Evolutionary conservation across 1,140 invertebrate species (phyloP), one percentile per base, ranked within the genome.

Genomic region (Lordiphosa stackelbergi): DNA sequence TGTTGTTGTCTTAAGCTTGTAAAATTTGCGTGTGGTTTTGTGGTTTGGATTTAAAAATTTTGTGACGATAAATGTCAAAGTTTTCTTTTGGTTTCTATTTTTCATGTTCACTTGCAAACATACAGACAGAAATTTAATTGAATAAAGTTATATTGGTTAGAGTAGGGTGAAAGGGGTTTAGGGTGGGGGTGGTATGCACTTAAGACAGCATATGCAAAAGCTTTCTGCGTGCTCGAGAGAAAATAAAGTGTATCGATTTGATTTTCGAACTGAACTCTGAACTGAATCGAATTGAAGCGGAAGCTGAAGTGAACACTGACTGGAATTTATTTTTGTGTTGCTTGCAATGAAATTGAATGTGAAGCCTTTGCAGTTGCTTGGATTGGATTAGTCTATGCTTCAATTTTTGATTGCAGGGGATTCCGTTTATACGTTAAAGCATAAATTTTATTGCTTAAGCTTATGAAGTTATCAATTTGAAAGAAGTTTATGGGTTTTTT

Each of bases 121-220:
- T 66, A 63, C 47, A 78, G 48, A 63, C 42, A 78, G 73, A 69
- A 45, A 49, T 58, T 70, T 49, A 62, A 63, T 79, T 69, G 74
- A 78, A 56, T 73, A 73, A 59, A 66, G 54, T 59, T 53, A 63
- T 54, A 46, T 57, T 38, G 62, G 48, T 42, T 66, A 24, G 61
- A 16, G 11, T 35, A n/a, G 28, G 12, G 28, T 19, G 47, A 11
- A 3, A 13, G 11, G 35, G 7, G n/a, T 16, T 7, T 9, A 4
- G 6, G 34, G 10, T 34, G 54, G 11, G 19, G 42, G 37, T n/a
- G 45, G 52, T 31, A 31, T 31, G 28, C 28, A 31, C 28, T 31
- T 31, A 31, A 48, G 48, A 49, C 51, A 55, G 54, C 69, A 56
- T 54, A 71, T 62, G 73, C 58, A 47, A 73, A 73, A 69, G 74